Conservation (phyloP, 2,113 vertebrate species). For the Glaucomys volans region DNA sequence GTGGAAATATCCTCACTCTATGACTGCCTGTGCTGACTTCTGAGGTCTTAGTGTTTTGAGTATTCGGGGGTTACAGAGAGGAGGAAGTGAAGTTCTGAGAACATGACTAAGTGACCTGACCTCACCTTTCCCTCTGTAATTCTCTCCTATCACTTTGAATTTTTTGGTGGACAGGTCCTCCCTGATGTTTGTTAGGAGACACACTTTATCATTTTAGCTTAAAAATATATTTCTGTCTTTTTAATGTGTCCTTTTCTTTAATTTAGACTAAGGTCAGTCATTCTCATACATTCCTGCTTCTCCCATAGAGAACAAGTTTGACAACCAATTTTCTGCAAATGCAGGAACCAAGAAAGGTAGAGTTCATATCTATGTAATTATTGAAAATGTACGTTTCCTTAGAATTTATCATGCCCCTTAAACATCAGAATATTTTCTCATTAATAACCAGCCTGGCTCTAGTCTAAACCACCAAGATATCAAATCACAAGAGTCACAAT, state of each 20-base stretch:
- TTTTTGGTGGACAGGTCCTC: neutral
- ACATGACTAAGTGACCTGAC: no score
- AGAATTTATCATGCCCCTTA: neutral
- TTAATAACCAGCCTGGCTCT: neutral
- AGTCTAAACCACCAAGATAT: neutral
- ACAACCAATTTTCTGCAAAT: constrained; percentile 60
- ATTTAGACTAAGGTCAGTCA: constrained; percentile 36
- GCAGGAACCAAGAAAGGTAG: neutral
- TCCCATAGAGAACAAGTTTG: neutral
- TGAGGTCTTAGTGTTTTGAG: neutral
- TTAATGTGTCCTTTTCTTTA: neutral
- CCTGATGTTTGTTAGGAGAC: neutral
- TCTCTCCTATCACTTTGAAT: neutral
- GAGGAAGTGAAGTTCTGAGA: neutral
- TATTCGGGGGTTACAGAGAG: constrained; percentile 41
- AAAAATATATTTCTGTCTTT: constrained; percentile 80
- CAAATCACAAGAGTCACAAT: neutral
- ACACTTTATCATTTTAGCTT: neutral
- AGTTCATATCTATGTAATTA: neutral
- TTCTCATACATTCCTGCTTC: constrained; percentile 79
- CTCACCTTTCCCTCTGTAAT: neutral
- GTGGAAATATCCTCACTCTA: constrained; percentile 66
- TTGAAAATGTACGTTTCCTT: neutral
- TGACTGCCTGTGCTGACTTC: constrained; percentile 64
- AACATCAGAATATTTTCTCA: neutral